Base-by-base conservation (phyloP, 2,113 vertebrate species). In the Capreolus pygargus region DNA sequence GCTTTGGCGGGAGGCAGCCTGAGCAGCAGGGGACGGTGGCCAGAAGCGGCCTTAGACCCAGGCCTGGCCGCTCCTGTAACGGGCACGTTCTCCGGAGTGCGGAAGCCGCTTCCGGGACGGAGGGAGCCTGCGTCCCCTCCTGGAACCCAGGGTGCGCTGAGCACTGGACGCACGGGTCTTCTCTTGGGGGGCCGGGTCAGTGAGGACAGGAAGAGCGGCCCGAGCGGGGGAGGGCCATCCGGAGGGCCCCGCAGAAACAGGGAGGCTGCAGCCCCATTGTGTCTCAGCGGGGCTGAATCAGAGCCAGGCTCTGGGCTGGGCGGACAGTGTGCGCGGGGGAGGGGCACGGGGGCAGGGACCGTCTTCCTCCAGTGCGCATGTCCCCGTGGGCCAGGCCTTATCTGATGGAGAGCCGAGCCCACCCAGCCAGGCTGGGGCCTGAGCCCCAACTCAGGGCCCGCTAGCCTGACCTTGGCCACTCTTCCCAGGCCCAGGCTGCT, bases 281-380 rank as follows among this genome's bases (percentile, higher is more conserved):
- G 76, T 78, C 60, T 43, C 87, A 2, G 58, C 78, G 1, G 1
- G 3, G 78, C 90, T 61, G 81, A 43, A 5, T 52, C 97, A 2
- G 64, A 91, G 58, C 17, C n/a, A 3, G 45, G 82, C 94, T 81
- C 86, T 79, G 30, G 27, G 27, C 86, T 79, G 30, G 27, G 27
- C 17, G n/a, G 28, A 30, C 7, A 6, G 21, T 3, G 33, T 14
- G 60, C 16, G 25, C 2, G 33, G 55, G 55, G 45, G 28, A 3
- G 8, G 36, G 50, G 36, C 9, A 1, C 70, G 36, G 23, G 50
- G 19, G 14, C 7, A 0, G 0, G 27, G 39, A 0, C 9, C 25
- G 52, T 15, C 19, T 78, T 50, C 52, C 45, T 61, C 52, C 39
- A 13, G 55, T 45, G 11, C 70, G 33, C 50, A 54, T 93, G 55